A percentile compares a stretch with the other conserved stretches of the same genome.
Evolutionary conservation across 1,140 invertebrate genomes (phyloP).

Genomic region (Drosophila kanapiae): DNA sequence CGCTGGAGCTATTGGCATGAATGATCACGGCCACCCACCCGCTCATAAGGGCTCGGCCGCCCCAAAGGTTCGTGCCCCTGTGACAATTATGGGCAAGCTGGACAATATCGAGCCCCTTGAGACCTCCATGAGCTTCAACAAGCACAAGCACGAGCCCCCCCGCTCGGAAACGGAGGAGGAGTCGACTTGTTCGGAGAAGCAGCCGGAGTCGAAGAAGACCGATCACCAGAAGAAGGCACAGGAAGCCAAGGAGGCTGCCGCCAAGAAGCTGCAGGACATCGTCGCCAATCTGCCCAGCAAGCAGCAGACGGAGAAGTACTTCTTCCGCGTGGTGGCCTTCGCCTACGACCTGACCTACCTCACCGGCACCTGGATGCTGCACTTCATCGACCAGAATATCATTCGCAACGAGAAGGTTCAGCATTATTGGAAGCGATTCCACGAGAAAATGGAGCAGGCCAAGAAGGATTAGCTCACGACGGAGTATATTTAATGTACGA

Average conservation of each 20-base stretch:
- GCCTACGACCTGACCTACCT: constrained; percentile 64
- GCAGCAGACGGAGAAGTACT: constrained; percentile 71
- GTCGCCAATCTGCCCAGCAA: constrained; percentile 64
- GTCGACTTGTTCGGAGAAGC: background rate
- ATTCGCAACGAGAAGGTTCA: constrained; percentile 60
- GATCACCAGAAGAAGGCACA: constrained; percentile 13
- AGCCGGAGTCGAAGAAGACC: background rate
- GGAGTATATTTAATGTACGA: constrained; percentile 6
- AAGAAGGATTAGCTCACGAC: constrained; percentile 61
- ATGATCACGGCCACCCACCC: background rate
- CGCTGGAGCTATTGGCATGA: background rate
- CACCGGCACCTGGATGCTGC: constrained; percentile 46
- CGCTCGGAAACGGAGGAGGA: background rate
- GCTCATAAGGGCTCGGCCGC: background rate
- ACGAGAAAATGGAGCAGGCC: constrained; percentile 74
- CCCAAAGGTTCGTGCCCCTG: background rate
- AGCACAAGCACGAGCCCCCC: background rate
- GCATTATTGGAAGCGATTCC: constrained; percentile 74
- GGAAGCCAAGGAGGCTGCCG: constrained; percentile 26
- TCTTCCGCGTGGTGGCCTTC: constrained; percentile 71
- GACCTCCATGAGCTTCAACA: background rate
- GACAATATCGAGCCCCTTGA: constrained; percentile 13
- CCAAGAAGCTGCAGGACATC: constrained; percentile 58
- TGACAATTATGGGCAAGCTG: constrained; percentile 4
- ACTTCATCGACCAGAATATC: constrained; percentile 63